Evolutionary conservation across 2,113 vertebrate genomes (phyloP), one percentile per base, ranked within the genome.

Genomic region (Lepisosteus osseus): DNA sequence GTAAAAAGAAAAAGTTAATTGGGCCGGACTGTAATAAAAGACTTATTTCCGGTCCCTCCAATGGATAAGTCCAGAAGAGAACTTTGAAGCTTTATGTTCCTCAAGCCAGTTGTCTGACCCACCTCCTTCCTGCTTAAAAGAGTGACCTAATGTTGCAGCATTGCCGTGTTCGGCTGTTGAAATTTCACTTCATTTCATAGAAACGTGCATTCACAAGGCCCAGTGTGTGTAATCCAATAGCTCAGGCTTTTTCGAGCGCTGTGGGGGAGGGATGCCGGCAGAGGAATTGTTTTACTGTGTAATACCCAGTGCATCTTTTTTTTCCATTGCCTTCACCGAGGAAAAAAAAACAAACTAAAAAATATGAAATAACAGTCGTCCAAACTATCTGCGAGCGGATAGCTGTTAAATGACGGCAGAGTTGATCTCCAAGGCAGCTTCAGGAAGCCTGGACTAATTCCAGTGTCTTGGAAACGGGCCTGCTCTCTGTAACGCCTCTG

Each of bases 131-230:
- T 61, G 71, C 77, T 81, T 3, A 29, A 61, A 68, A 74, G 73
- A 66, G 42, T 71, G 79, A 79, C 76, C 78, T 67, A 70, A 69
- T 79, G 66, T 72, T 69, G 71, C 2, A 69, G 70, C 74, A 73
- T 71, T 78, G 74, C 77, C 76, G 79, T 80, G 76, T 3, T 3
- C 70, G 71, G 44, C 74, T 69, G 74, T 29, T 29, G 29, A 29
- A 29, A 29, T 82, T 78, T 75, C 74, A 71, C 76, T 74, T 66
- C 73, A 71, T 78, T 72, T 74, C 76, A 74, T 77, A 67, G 17
- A 0, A 29, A 29, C 29, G 67, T 69, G 51, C 55, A 54, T 56
- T 68, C 66, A 7, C 56, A 13, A 51, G 3, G 44, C 2, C 47
- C 13, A 14, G 29, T 29, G 29, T 29, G 29, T 29, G 29, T 29